A percentile compares a stretch with the other conserved stretches of the same genome.
Conservation (phyloP, 2,113 vertebrate species). For the Capreolus pygargus region DNA sequence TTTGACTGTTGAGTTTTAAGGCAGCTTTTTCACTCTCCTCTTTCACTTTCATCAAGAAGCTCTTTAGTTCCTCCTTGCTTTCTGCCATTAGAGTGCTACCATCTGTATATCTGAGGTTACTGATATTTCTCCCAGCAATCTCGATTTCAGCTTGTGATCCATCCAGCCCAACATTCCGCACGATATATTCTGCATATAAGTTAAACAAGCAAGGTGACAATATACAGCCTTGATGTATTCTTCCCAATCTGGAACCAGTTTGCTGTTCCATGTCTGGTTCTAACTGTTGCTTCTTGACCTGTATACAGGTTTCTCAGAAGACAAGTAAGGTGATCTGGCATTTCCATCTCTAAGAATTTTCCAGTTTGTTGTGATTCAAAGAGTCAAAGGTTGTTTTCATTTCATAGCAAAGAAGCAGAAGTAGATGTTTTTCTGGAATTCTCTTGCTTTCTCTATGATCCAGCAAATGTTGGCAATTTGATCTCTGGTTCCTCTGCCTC, state of each 20-base stretch:
- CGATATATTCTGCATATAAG: background rate
- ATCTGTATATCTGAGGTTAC: background rate
- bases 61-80: background rate
- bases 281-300: background rate
- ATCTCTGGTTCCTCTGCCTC: background rate
- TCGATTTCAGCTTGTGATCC: background rate
- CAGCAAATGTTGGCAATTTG: background rate
- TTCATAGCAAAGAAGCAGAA: background rate
- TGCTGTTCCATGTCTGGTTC: background rate
- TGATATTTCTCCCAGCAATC: background rate
- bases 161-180: background rate
- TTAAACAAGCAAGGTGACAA: background rate
- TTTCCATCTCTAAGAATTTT: background rate
- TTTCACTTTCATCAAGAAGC: background rate
- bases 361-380: background rate
- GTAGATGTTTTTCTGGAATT: background rate
- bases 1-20: background rate
- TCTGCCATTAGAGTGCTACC: background rate
- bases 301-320: background rate
- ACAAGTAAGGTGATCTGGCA: background rate
- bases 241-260: background rate
- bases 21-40: background rate
- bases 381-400: background rate
- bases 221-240: background rate
- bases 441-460: background rate